Evolutionary conservation across 2,797 vertebrate genomes (phyloP).

Genomic region (Sarcophilus harrisii): DNA sequence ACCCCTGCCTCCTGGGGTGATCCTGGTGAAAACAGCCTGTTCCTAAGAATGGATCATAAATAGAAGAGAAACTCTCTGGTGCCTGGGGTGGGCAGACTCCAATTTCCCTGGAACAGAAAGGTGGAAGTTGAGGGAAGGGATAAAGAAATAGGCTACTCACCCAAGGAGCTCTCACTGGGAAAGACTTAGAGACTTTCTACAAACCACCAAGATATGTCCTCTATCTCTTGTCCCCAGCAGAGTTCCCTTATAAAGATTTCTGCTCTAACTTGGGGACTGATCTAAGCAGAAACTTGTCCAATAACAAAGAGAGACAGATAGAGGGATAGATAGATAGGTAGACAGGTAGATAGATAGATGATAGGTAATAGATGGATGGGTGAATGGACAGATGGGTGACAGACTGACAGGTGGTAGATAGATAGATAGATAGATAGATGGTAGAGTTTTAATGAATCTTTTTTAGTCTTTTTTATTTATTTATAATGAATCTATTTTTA

Average conservation of each 20-base stretch:
- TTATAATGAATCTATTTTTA: background rate
- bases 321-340: background rate
- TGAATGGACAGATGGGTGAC: no score
- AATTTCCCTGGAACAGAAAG: background rate
- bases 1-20: background rate
- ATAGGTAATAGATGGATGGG: no score
- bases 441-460: background rate
- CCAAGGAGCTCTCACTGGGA: background rate
- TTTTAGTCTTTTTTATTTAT: no score
- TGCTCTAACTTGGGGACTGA: background rate
- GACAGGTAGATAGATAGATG: no score
- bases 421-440: background rate
- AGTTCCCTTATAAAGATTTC: background rate
- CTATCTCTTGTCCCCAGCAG: no score
- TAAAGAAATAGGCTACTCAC: background rate
- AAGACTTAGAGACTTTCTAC: background rate
- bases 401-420: no score
- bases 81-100: background rate
- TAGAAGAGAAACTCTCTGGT: background rate
- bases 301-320: background rate
- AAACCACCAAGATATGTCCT: background rate
- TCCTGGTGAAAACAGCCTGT: conserved; percentile 2
- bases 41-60: background rate
- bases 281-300: background rate
- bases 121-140: background rate